These are phyloP conservation scores for Podotricha telesiphe DNA, from an alignment of 2,888 invertebrate genomes.

Conservation along the genomic window DNA sequence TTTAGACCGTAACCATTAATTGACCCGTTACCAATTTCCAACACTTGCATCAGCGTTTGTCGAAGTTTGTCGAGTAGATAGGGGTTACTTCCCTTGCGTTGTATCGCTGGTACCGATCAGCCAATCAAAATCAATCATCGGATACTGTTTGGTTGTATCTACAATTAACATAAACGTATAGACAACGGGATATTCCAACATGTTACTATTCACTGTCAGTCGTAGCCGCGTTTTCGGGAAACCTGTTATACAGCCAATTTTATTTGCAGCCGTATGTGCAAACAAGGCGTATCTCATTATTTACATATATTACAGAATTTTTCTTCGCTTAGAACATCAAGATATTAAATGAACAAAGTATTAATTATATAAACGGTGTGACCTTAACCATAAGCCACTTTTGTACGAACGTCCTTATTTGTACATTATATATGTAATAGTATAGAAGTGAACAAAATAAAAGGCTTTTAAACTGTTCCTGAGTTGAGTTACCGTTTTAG, in stretches of 20 bases:
- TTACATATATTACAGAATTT: background rate
- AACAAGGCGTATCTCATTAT: background rate
- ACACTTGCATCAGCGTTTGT: constrained; percentile 55
- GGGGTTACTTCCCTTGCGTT: constrained; percentile 70
- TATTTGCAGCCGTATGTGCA: constrained; percentile 1
- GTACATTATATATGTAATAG: background rate
- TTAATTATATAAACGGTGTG: background rate
- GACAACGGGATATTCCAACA: constrained; percentile 53
- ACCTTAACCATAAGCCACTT: background rate
- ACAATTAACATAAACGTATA: constrained; percentile 80
- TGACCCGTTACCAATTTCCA: constrained; percentile 63
- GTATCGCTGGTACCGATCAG: constrained; percentile 79
- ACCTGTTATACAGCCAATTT: constrained; percentile 33
- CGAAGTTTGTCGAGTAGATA: constrained; percentile 42
- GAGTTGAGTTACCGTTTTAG: constrained; percentile 21
- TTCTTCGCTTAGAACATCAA: too few relatives aligned
- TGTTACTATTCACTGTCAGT: constrained; percentile 23
- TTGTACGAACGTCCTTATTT: background rate
- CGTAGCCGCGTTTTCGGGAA: constrained; percentile 27
- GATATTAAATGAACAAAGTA: background rate
- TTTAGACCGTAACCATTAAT: constrained; percentile 50
- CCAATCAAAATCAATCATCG: constrained; percentile 84
- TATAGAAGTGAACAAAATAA: background rate
- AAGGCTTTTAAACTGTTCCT: background rate
- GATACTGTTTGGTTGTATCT: constrained; percentile 82